Evolutionary conservation across 1,140 invertebrate species (phyloP).

Genomic region (Sweltsa coloradensis): DNA sequence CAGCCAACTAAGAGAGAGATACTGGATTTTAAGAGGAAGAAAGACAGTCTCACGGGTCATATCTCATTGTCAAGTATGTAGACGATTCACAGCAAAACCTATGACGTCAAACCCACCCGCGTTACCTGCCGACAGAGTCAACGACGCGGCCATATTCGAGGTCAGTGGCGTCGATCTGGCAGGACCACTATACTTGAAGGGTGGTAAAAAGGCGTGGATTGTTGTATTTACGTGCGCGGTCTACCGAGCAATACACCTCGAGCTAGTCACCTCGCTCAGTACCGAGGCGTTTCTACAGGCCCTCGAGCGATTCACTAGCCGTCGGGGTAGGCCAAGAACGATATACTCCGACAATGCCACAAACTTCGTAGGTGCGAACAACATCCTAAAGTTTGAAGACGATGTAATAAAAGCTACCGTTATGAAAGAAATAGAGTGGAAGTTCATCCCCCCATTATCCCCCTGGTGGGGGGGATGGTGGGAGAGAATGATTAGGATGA

Average conservation of each 20-base stretch:
- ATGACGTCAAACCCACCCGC: no score
- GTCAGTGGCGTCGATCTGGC: constrained; percentile 25
- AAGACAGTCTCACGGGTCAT: no score
- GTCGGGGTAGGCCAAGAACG: constrained; percentile 21
- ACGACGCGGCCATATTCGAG: constrained; percentile 22
- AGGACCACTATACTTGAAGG: constrained; percentile 22
- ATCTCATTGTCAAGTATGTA: no score
- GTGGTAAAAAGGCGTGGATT: constrained; percentile 22
- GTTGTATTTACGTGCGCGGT: constrained; percentile 28
- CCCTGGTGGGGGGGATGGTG: constrained; percentile 32
- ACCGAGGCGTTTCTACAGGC: constrained; percentile 27
- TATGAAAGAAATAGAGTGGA: constrained; percentile 25
- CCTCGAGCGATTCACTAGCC: constrained; percentile 29
- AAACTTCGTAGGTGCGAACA: constrained; percentile 25
- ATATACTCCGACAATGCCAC: constrained; percentile 28
- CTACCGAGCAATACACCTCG: constrained; percentile 31
- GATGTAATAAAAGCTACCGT: constrained; percentile 11
- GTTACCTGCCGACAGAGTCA: constrained; percentile 21
- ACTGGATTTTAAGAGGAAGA: no score
- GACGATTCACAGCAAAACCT: no score
- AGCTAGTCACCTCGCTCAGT: constrained; percentile 23
- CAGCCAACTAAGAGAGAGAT: no score
- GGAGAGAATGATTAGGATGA: constrained; percentile 28
- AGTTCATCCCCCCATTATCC: constrained; percentile 25
- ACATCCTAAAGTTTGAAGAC: constrained; percentile 8